phyloP scores from a whole-genome alignment of 2,888 invertebrate species.

The Holacanthella duospinosa region DNA sequence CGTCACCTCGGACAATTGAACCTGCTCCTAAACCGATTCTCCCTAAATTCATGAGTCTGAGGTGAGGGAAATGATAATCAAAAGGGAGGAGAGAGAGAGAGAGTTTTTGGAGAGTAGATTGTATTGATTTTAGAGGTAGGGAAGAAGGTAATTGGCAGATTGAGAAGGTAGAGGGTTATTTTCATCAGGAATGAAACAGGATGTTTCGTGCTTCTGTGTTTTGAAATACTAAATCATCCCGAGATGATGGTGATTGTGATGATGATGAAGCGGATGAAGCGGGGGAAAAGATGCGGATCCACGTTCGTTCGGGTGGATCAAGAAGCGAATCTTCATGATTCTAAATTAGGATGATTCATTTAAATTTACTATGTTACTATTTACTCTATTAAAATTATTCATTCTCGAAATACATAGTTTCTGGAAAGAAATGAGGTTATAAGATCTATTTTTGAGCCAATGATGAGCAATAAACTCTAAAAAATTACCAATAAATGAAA shows the following conservation, averaged over 20 bases:
- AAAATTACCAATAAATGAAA: no score
- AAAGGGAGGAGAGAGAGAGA: no score
- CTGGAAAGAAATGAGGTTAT: not conserved
- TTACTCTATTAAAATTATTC: not conserved
- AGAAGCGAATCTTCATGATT: conserved; percentile 1
- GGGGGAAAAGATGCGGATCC: not conserved
- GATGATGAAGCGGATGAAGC: not conserved
- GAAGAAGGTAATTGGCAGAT: not conserved
- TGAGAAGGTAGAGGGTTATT: not conserved
- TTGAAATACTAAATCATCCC: not conserved
- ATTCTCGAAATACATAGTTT: not conserved
- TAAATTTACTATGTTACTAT: not conserved
- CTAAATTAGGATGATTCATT: not conserved
- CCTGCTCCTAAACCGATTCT: not conserved
- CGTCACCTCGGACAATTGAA: conserved; percentile 2
- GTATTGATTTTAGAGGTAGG: not conserved
- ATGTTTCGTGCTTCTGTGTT: not conserved
- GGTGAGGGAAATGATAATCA: not conserved
- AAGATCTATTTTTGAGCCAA: no score
- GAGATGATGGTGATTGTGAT: not conserved
- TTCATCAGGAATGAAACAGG: not conserved
- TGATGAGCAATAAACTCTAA: no score
- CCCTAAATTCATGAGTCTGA: not conserved
- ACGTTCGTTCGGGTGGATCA: not conserved
- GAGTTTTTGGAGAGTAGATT: not conserved